phyloP scores from a whole-genome alignment of 2,113 vertebrate genomes.

The Otis tarda region DNA sequence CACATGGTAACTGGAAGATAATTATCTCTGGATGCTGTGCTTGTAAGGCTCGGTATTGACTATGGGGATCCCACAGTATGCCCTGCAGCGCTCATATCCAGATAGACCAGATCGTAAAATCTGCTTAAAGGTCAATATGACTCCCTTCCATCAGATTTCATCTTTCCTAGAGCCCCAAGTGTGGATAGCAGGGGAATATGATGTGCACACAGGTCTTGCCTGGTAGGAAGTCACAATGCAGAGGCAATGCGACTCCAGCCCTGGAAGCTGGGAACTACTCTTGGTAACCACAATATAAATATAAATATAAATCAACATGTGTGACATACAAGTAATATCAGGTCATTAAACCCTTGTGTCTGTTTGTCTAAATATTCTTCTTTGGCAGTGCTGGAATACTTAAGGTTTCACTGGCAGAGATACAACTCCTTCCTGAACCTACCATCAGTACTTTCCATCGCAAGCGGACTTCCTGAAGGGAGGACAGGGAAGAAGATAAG shows the following conservation, averaged over 20 bases:
- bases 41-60: not conserved
- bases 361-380: not conserved
- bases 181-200: not conserved
- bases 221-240: not conserved
- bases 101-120: not conserved
- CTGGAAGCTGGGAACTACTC: not conserved
- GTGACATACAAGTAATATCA: not conserved
- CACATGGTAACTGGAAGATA: not conserved
- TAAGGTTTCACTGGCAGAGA: not conserved
- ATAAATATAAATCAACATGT: not conserved
- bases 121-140: not conserved
- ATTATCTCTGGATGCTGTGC: not conserved
- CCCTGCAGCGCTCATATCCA: not conserved
- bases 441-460: not conserved
- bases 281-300: not conserved
- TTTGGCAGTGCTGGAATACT: not conserved
- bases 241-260: not conserved
- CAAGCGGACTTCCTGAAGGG: not conserved
- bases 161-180: not conserved
- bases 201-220: not conserved
- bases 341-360: not conserved
- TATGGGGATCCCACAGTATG: not conserved
- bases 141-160: not conserved
- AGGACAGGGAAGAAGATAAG: not conserved
- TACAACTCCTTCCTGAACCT: not conserved